Base-by-base conservation (phyloP, 2,888 invertebrate genomes). In the Andrena chrysosceles region DNA sequence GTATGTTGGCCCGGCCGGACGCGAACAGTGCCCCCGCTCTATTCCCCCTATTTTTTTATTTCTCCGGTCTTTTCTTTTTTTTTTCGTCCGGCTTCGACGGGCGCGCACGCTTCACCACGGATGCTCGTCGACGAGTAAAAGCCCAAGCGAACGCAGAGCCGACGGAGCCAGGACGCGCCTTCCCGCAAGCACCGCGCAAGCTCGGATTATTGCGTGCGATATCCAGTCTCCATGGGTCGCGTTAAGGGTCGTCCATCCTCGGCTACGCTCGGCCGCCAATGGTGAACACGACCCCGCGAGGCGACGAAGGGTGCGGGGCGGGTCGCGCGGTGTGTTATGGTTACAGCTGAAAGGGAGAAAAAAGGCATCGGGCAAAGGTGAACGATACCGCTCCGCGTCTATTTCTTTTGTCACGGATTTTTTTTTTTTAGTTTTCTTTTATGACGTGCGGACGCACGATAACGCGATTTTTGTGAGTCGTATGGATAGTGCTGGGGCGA, bases 131-230 rank as follows among this genome's bases (percentile, higher is more conserved):
- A 87, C 87, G 83, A 87, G 78, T 87, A 81, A 86, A 81, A 76
- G 68, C 78, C 35, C 72, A 52, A 74, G 42, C 66, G 62, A 26
- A 29, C 68, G 66, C 76, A 29, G 33, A 81, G 71, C 56, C 77
- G 83, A 77, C 72, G 74, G 52, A 77, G 66, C 77, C 76, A 86
- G 87, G 90, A 89, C 90, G 87, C 88, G 84, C 88, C 89, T 88
- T 86, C 77, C 42, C 74, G 79, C 83, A 79, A 84, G 86, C 84
- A 89, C 82, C 70, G 91, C 92, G 92, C 91, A 91, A 90, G 83
- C 92, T 89, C 91, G 56, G 49, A 29, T 76, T 63, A 26, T 66
- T 60, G 56, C 74, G 74, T 66, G 29, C 48, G 52, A 31, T 66
- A 64, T 59, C 59, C 48, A 64, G 54, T 67, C 66, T 52, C 66